Percentiles rank a stretch among this genome's conserved stretches.
Evolutionary conservation across 2,113 vertebrate species (phyloP).

Genomic region (Carassius gibelio): DNA sequence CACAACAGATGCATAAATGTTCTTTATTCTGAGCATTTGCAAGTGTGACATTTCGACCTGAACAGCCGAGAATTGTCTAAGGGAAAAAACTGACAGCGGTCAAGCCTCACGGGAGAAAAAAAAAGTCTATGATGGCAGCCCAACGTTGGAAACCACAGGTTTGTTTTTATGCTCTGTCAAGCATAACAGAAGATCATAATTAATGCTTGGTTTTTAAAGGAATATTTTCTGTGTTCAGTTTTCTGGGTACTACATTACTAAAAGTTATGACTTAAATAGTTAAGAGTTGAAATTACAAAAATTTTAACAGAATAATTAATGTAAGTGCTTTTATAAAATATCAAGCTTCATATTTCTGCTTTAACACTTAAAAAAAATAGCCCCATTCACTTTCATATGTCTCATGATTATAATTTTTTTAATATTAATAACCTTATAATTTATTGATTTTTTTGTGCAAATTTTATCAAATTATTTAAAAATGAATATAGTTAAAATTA

Average conservation of each 20-base stretch:
- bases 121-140: not conserved
- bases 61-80: not conserved
- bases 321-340: not conserved
- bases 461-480: not conserved
- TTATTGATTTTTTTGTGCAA: too few relatives aligned
- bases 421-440: too few relatives aligned
- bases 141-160: not conserved
- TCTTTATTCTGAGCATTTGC: not conserved
- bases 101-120: constrained; percentile 12
- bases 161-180: not conserved
- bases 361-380: not conserved
- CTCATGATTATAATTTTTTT: too few relatives aligned
- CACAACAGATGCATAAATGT: constrained; percentile 34
- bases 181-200: not conserved
- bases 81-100: constrained; percentile 24
- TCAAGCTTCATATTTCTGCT: not conserved
- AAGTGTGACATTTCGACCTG: constrained; percentile 45
- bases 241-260: not conserved
- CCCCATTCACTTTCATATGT: not conserved
- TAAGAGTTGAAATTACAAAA: not conserved
- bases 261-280: too few relatives aligned
- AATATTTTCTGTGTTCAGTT: not conserved
- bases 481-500: not conserved
- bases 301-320: not conserved
- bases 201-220: not conserved